A percentile compares a stretch with the other conserved stretches of the same genome.
Evolutionary conservation across 2,797 vertebrate species (phyloP).

Genomic region (Orientallactaga sibirica): DNA sequence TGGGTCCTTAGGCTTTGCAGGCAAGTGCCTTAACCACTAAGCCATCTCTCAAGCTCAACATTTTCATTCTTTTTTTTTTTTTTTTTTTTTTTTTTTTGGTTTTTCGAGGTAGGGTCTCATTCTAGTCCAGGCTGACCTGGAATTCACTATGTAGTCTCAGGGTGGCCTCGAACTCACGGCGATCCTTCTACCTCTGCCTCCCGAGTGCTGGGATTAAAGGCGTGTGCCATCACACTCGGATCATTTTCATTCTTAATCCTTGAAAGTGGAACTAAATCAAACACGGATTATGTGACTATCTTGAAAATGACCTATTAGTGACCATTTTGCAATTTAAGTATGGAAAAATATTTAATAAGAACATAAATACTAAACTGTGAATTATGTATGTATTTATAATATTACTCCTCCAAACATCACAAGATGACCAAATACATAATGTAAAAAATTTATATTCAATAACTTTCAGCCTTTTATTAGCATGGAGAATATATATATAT

Average conservation of each 20-base stretch:
- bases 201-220: too few species aligned
- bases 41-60: too few species aligned
- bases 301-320: not conserved
- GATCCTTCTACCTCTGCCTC: too few species aligned
- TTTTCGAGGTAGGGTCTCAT: too few species aligned
- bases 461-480: not conserved
- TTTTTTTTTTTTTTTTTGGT: too few species aligned
- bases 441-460: not conserved
- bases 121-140: too few species aligned
- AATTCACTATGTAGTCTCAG: too few species aligned
- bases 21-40: too few species aligned
- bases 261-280: slow-evolving; percentile 16
- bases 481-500: too few species aligned
- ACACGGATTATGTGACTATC: not conserved
- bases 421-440: not conserved
- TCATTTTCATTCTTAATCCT: not conserved
- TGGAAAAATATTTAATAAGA: slow-evolving; percentile 32
- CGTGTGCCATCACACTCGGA: too few species aligned
- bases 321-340: not conserved
- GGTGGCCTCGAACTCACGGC: too few species aligned
- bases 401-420: not conserved
- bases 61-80: not conserved
- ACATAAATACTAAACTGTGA: slow-evolving; percentile 14
- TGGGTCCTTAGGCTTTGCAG: too few species aligned
- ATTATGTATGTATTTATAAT: not conserved